A percentile compares a stretch with the other conserved stretches of the same genome.
phyloP scores from a whole-genome alignment of 2,113 vertebrate genomes.

The Callipepla californica region DNA sequence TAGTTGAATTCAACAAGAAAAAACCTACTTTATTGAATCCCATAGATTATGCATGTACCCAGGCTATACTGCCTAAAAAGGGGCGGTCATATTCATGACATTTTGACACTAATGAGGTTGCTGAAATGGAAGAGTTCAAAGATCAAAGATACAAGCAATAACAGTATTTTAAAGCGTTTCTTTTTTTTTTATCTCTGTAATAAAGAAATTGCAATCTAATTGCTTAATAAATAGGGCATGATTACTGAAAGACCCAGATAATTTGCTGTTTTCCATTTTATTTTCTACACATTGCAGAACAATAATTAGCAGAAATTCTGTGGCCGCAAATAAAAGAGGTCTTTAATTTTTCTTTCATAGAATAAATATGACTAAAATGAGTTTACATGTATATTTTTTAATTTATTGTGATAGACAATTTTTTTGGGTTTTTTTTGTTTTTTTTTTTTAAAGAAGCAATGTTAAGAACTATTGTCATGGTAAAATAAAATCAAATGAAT shows the following conservation, averaged over 20 bases:
- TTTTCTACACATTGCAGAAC: background rate
- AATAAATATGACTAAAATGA: background rate
- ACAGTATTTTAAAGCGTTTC: constrained; percentile 70
- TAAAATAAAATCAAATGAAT: constrained; percentile 1
- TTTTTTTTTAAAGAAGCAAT: background rate
- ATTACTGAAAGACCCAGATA: constrained; percentile 68
- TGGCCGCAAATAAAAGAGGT: background rate
- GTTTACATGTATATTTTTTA: background rate
- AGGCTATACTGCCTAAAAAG: constrained; percentile 41
- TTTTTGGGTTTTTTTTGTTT: background rate
- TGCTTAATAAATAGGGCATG: constrained; percentile 77
- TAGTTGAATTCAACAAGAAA: constrained; percentile 47
- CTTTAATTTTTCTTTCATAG: background rate
- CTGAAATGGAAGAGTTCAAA: constrained; percentile 69
- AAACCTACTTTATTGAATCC: constrained; percentile 31
- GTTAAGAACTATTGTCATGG: background rate
- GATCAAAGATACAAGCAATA: constrained; percentile 60
- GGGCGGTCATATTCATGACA: background rate
- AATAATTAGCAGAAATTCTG: constrained; percentile 18
- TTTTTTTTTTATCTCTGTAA: constrained; percentile 52
- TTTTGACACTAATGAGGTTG: constrained; percentile 72
- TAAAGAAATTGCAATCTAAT: constrained; percentile 76
- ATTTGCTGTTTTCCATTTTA: constrained; percentile 15
- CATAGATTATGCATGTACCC: constrained; percentile 18
- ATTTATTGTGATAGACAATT: background rate